Evolutionary conservation across 2,888 invertebrate genomes (phyloP).

Genomic region (Torymus texanus): DNA sequence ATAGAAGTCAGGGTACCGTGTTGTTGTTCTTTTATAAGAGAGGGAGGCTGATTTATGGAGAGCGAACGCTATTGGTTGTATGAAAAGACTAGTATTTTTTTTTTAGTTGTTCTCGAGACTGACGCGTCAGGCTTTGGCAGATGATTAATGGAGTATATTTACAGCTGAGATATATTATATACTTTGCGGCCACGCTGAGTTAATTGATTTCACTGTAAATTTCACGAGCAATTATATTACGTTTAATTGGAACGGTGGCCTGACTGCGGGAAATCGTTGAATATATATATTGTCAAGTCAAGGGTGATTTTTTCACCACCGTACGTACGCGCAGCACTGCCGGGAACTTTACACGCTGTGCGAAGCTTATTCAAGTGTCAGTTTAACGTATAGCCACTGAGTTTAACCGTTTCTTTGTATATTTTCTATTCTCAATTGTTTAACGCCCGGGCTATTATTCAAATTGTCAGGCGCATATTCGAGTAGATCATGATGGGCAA

Average conservation of each 20-base stretch:
- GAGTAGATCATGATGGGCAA: neutral
- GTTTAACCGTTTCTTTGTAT: constrained; percentile 4
- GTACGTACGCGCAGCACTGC: neutral
- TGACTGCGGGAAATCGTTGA: constrained; percentile 2
- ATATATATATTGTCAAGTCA: constrained; percentile 8
- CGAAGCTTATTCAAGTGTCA: constrained; percentile 40
- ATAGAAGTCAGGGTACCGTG: no score
- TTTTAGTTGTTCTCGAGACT: no score
- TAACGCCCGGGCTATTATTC: constrained; percentile 4
- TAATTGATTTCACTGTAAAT: neutral
- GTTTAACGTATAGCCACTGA: constrained; percentile 16
- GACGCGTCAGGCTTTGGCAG: no score
- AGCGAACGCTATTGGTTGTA: no score
- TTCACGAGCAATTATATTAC: neutral
- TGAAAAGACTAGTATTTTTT: no score
- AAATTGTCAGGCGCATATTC: neutral
- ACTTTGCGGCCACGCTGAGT: neutral
- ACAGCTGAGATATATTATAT: neutral
- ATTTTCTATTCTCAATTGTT: constrained; percentile 23
- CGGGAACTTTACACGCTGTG: neutral
- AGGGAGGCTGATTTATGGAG: no score
- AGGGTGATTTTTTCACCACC: neutral
- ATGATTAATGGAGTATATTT: no score
- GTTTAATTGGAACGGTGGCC: neutral
- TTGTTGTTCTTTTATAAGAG: no score